Evolutionary conservation across 2,113 vertebrate genomes (phyloP).

Genomic region (Oxygymnocypris stewartii): DNA sequence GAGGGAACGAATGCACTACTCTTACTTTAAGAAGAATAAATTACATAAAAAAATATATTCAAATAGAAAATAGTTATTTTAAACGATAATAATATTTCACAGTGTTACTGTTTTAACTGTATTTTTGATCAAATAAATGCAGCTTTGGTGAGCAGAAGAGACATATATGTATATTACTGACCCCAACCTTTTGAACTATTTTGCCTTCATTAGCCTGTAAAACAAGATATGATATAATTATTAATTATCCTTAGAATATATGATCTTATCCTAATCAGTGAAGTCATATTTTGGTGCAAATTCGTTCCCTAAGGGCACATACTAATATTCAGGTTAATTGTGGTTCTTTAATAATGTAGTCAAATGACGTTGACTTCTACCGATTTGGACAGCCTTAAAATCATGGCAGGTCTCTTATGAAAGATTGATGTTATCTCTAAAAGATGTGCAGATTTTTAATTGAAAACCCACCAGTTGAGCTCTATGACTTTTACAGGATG

Average conservation of each 20-base stretch:
- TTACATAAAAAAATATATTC: neutral
- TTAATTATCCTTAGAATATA: neutral
- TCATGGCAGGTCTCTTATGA: neutral
- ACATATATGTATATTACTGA: neutral
- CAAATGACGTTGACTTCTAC: neutral
- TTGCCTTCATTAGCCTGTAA: neutral
- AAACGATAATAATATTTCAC: neutral
- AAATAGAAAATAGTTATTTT: neutral
- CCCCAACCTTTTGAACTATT: neutral
- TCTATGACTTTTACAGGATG: neutral
- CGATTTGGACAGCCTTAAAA: neutral
- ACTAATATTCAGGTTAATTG: neutral
- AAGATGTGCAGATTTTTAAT: neutral
- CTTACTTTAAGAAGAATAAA: neutral
- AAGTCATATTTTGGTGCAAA: neutral
- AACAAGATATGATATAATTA: neutral
- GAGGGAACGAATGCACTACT: neutral
- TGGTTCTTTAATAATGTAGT: neutral
- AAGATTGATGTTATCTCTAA: neutral
- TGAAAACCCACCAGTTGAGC: neutral
- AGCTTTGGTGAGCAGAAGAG: neutral
- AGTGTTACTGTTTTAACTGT: neutral
- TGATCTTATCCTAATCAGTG: neutral
- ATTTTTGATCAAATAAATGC: neutral
- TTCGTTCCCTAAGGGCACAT: neutral